Percentiles rank a stretch among this genome's conserved stretches.
Conservation (phyloP, 2,888 invertebrate species). For the Volucella inflata region DNA sequence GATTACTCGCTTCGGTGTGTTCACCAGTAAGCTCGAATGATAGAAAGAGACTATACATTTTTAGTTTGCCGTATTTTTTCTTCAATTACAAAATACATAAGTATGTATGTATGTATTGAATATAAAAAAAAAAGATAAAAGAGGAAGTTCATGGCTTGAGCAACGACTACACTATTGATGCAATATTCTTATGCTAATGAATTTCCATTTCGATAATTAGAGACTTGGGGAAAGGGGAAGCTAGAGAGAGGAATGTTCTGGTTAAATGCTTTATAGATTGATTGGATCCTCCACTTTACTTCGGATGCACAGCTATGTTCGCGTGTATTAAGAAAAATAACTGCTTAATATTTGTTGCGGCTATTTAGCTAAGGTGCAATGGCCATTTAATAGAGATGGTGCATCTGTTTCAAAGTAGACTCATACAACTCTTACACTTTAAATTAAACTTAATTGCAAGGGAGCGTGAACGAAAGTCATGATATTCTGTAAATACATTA, state of each 20-base stretch:
- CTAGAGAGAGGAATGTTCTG: not conserved
- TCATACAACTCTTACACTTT: too few species aligned
- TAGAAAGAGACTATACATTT: conserved; percentile 16
- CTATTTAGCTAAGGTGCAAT: conserved; percentile 39
- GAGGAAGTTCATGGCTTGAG: not conserved
- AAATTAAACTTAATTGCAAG: conserved; percentile 6
- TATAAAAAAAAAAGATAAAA: conserved; percentile 35
- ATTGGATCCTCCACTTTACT: conserved; percentile 4
- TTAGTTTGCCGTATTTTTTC: not conserved
- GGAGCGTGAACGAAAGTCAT: conserved; percentile 7
- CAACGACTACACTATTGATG: not conserved
- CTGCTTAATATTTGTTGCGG: conserved; percentile 5
- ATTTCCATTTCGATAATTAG: conserved; percentile 14
- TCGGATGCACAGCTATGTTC: conserved; percentile 14
- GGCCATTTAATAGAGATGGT: conserved; percentile 35
- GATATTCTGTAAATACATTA: not conserved
- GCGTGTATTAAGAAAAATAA: conserved; percentile 26
- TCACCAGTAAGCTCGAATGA: not conserved
- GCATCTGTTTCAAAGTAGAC: conserved; percentile 14
- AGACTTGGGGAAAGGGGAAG: too few species aligned
- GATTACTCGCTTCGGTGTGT: conserved; percentile 7
- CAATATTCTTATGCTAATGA: conserved; percentile 26
- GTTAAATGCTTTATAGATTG: conserved; percentile 10
- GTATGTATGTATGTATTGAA: not conserved
- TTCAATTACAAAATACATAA: conserved; percentile 6